Conservation (phyloP, 2,113 vertebrate genomes). For the Mobula birostris region DNA sequence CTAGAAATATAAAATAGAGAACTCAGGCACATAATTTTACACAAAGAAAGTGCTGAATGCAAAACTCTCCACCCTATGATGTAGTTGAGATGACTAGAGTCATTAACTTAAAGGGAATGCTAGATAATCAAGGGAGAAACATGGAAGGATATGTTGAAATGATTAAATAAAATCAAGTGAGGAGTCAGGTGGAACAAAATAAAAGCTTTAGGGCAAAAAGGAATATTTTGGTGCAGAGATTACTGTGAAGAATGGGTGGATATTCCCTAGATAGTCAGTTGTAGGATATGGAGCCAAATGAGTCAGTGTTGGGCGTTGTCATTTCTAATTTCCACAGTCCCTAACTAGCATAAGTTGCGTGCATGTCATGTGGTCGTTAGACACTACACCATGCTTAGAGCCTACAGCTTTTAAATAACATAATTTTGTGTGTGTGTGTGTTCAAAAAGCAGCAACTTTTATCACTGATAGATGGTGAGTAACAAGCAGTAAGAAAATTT, state of each 20-base stretch:
- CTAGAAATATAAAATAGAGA: not conserved
- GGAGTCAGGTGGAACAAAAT: no score
- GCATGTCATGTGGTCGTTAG: not conserved
- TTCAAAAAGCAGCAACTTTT: no score
- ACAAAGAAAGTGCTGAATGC: no score
- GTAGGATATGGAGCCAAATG: no score
- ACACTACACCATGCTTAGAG: no score
- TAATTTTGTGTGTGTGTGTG: no score
- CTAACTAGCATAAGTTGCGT: not conserved
- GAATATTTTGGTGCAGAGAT: no score
- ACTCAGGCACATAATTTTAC: no score
- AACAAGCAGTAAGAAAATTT: no score
- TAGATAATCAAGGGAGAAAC: not conserved
- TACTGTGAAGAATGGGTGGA: not conserved
- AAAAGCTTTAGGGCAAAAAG: no score
- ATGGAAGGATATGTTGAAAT: not conserved
- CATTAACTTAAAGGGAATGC: not conserved
- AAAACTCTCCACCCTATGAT: not conserved
- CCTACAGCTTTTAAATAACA: no score
- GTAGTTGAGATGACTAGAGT: not conserved
- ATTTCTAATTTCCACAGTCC: not conserved
- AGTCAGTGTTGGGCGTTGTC: not conserved
- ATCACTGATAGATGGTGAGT: no score
- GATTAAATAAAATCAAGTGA: not conserved
- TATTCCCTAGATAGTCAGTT: not conserved